Conservation (phyloP, 2,797 vertebrate genomes). For the Sciurus carolinensis region DNA sequence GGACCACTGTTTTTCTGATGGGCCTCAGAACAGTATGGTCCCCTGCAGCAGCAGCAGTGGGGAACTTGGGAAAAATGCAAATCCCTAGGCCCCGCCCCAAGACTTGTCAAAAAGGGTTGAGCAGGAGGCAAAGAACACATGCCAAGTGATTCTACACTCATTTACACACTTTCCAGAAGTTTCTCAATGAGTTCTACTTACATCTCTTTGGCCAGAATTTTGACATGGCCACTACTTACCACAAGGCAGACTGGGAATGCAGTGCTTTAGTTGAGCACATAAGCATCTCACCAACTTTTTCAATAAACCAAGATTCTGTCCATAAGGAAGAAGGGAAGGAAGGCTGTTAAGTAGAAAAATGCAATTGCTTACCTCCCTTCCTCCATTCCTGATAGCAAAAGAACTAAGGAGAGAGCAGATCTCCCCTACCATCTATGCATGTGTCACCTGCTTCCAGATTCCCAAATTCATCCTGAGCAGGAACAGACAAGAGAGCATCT, state of each 20-base stretch:
- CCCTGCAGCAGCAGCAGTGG: rapidly evolving
- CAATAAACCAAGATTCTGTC: neutral
- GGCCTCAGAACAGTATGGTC: rapidly evolving
- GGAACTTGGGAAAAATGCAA: neutral
- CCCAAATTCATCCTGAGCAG: no score
- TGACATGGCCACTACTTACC: neutral
- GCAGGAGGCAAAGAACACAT: neutral
- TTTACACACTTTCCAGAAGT: neutral
- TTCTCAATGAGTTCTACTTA: neutral
- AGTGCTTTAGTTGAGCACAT: neutral
- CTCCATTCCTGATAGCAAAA: neutral
- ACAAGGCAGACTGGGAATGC: neutral
- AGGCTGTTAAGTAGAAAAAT: neutral
- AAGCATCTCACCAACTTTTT: neutral
- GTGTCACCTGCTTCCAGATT: no score
- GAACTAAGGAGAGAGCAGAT: neutral
- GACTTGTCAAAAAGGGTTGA: no score
- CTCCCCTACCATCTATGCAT: neutral
- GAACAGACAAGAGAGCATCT: no score
- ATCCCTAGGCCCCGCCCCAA: rapidly evolving
- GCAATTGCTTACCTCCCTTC: neutral
- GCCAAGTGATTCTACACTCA: neutral
- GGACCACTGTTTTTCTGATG: neutral
- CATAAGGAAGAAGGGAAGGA: neutral
- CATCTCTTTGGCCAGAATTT: neutral